These are phyloP conservation scores for Acromyrmex heyeri DNA, from an alignment of 1,140 invertebrate genomes.

Conservation along the genomic window DNA sequence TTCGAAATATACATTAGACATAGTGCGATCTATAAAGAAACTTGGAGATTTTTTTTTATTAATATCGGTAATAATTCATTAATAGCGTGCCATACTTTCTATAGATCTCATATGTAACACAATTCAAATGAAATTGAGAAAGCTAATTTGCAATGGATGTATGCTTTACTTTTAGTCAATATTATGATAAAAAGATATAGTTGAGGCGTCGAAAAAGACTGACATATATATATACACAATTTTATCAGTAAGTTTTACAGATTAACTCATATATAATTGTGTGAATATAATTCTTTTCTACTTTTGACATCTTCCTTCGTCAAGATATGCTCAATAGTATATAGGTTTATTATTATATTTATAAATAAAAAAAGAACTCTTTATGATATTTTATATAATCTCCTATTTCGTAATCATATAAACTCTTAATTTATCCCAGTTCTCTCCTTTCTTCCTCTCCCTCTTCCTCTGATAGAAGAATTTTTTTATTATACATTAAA, in stretches of 20 bases:
- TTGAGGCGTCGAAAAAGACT: constrained; percentile 64
- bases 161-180: constrained; percentile 25
- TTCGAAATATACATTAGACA: neutral
- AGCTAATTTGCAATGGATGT: neutral
- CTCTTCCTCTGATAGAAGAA: neutral
- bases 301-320: neutral
- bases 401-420: constrained; percentile 5
- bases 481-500: constrained; percentile 28
- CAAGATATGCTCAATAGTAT: constrained; percentile 29
- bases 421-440: constrained; percentile 27
- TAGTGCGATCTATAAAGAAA: neutral
- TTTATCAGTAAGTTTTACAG: constrained; percentile 49
- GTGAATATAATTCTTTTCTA: neutral
- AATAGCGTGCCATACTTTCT: neutral
- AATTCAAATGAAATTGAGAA: neutral
- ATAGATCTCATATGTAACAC: neutral
- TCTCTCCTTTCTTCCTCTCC: neutral
- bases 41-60: constrained; percentile 1
- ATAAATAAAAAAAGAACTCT: constrained; percentile 49
- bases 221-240: constrained; percentile 29
- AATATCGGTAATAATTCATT: neutral
- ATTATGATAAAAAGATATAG: constrained; percentile 21
- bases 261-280: neutral
- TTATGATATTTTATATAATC: constrained; percentile 55
- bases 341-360: constrained; percentile 11